These are phyloP conservation scores for Orientallactaga bullata DNA, from an alignment of 2,113 vertebrate species.

Conservation along the genomic window DNA sequence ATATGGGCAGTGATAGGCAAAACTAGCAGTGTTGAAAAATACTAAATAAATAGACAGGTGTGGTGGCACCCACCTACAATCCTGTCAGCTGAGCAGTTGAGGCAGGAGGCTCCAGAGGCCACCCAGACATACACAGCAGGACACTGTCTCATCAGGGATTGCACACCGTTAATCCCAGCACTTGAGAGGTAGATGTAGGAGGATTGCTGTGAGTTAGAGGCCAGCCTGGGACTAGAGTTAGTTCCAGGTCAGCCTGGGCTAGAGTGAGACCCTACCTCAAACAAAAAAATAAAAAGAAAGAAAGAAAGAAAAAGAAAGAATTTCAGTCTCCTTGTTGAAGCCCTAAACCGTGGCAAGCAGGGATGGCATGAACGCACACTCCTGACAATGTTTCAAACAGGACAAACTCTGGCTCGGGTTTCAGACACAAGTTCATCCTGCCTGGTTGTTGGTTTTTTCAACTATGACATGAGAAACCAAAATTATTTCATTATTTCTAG, in stretches of 20 bases:
- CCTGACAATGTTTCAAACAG: not conserved
- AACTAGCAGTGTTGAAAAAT: slow-evolving; percentile 3
- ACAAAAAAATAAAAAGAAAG: too few species aligned
- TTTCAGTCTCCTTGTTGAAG: slow-evolving; percentile 8
- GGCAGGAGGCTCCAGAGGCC: not conserved
- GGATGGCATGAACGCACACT: not conserved
- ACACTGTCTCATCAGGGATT: not conserved
- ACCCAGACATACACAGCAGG: not conserved
- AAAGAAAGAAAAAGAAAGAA: too few species aligned
- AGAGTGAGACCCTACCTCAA: not conserved
- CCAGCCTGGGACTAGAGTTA: too few species aligned
- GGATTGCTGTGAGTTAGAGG: too few species aligned
- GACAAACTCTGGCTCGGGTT: not conserved
- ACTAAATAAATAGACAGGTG: not conserved
- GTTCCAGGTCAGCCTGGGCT: too few species aligned
- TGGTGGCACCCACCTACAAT: not conserved
- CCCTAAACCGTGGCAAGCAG: not conserved
- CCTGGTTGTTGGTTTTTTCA: not conserved
- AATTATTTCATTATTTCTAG: not conserved
- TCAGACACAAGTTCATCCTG: not conserved
- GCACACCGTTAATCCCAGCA: too few species aligned
- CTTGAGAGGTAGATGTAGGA: too few species aligned
- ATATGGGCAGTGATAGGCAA: slow-evolving; percentile 16
- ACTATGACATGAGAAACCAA: not conserved
- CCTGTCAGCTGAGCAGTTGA: not conserved